These are phyloP conservation scores for Amphilophus citrinellus DNA, from an alignment of 2,113 vertebrate genomes.

Conservation along the genomic window DNA sequence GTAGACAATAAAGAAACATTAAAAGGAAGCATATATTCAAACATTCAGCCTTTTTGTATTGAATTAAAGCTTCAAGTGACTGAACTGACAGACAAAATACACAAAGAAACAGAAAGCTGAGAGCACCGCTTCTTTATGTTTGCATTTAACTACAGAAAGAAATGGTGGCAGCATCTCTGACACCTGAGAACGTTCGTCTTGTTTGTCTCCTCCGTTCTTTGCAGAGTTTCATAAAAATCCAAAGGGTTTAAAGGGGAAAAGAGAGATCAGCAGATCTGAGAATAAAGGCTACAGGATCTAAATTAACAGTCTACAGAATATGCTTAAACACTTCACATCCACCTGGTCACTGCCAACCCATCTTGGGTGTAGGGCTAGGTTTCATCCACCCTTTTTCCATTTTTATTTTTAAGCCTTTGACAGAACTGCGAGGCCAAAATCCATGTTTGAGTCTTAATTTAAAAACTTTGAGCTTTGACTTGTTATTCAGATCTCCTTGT, in stretches of 20 bases:
- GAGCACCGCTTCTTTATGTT: accelerated
- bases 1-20: accelerated
- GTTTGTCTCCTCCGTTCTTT: background rate
- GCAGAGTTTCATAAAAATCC: background rate
- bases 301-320: background rate
- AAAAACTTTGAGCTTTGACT: no score
- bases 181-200: background rate
- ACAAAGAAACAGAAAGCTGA: background rate
- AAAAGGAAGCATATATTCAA: no score
- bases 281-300: background rate
- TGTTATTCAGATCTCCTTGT: no score
- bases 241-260: background rate
- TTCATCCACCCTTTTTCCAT: background rate
- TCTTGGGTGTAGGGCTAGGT: background rate
- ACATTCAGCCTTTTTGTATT: no score
- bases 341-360: background rate
- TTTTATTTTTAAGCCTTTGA: no score
- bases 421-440: no score
- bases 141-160: background rate
- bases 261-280: no score
- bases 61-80: no score
- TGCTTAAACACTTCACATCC: background rate
- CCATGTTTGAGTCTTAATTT: no score
- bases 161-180: background rate
- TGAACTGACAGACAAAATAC: background rate